Base-by-base conservation (phyloP, 1,140 invertebrate genomes). In the Aphis craccivora region DNA sequence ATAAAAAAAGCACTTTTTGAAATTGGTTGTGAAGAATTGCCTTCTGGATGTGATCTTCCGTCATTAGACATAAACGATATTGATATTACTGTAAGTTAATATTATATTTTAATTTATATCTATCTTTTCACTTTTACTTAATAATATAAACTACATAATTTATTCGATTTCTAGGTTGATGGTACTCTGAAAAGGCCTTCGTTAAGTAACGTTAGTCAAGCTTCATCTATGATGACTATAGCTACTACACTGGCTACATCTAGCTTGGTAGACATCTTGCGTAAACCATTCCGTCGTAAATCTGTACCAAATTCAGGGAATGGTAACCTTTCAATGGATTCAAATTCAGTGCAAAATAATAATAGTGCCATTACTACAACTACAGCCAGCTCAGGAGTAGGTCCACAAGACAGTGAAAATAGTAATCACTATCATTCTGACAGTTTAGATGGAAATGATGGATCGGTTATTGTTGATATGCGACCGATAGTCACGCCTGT, bases 1-100 rank as follows among this genome's bases (percentile, higher is more conserved):
- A 98, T 99, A 93, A 96, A 97, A 94, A 96, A 96, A 60, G 97
- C 98, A n/a, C 95, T 99, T 60, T 97, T 97, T 94, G 97, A 98
- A 95, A 96, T 98, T 11, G 98, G 98, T 55, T 98, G 97, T 94
- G 97, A 98, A 95, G 97, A 98, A 95, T 96, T 97, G 84, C 98
- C 98, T 48, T 97, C 97, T n/a, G 98, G 97, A 87, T 97, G 97
- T 95, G 98, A 98, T 94, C 95, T 97, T 53, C 81, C 91, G 9
- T 86, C 91, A 7, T 86, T 93, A 37, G 91, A 93, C 37, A 86
- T 93, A 25, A 86, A 93, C 48, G 91, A 93, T 53, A 84, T 93
- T 4, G 91, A 93, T 20, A 93, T 93, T 37, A 55, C 40, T 11
- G 91, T 93, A 55, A 93, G 91, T 86, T 45, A 67, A 81, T 51